phyloP scores from a whole-genome alignment of 2,113 vertebrate genomes.

The Ceyx cyanopectus region DNA sequence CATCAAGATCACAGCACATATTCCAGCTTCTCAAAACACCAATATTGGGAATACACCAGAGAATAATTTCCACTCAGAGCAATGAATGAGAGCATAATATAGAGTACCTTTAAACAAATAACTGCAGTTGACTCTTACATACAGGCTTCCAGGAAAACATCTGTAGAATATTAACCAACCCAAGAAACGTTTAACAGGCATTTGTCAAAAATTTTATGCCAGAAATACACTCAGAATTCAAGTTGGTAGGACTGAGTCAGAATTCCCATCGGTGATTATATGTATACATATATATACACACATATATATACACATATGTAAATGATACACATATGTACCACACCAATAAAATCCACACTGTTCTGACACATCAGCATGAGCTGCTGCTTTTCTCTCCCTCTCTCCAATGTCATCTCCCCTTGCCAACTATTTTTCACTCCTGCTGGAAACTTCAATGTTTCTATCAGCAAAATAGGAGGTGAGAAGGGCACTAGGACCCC shows the following conservation, averaged over 20 bases:
- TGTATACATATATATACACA: not conserved
- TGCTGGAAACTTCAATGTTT: not conserved
- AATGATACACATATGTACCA: not conserved
- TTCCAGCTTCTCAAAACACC: constrained; percentile 14
- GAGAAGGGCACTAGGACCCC: not conserved
- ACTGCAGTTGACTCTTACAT: not conserved
- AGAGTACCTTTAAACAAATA: constrained; percentile 43
- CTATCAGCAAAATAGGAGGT: not conserved
- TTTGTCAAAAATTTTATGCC: not conserved
- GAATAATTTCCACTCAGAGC: constrained; percentile 16
- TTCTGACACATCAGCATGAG: not conserved
- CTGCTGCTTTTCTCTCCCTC: not conserved
- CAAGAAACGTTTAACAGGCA: not conserved
- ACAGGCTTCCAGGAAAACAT: constrained; percentile 51
- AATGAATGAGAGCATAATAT: not conserved
- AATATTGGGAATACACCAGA: not conserved
- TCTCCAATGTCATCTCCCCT: not conserved
- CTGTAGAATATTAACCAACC: constrained; percentile 28
- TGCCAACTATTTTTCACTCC: not conserved
- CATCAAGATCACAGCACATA: not conserved
- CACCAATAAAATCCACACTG: not conserved
- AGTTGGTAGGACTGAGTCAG: not conserved
- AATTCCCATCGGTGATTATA: fast-evolving
- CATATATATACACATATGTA: not conserved
- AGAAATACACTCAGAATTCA: not conserved